Evolutionary conservation across 2,888 invertebrate species (phyloP).

Genomic region (Mylabris sibirica): DNA sequence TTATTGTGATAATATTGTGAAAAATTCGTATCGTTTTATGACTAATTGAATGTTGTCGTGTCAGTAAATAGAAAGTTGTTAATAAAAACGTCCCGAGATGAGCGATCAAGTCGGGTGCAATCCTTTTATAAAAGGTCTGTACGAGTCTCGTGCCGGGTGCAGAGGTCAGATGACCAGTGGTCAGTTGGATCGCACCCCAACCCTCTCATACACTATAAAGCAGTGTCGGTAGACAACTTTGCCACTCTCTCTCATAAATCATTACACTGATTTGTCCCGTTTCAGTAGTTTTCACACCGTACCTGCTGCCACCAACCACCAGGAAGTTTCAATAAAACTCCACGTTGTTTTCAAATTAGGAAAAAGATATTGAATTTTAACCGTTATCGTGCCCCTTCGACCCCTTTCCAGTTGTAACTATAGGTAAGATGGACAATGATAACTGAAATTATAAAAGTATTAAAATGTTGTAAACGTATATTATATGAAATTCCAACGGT

Average conservation of each 20-base stretch:
- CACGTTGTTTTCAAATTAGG: neutral
- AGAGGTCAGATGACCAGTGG: conserved; percentile 55
- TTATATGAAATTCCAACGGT: neutral
- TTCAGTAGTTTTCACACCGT: neutral
- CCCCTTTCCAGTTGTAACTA: neutral
- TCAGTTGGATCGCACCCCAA: conserved; percentile 41
- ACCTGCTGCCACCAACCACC: neutral
- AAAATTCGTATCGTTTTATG: conserved; percentile 15
- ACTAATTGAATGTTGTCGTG: conserved; percentile 35
- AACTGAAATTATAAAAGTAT: conserved; percentile 13
- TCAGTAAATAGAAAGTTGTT: conserved; percentile 30
- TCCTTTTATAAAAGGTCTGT: conserved; percentile 54
- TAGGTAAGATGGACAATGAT: neutral
- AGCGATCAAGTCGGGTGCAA: conserved; percentile 47
- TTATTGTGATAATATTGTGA: neutral
- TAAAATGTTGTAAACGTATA: neutral
- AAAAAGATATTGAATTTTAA: neutral
- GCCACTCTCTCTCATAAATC: conserved; percentile 46
- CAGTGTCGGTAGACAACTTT: conserved; percentile 30
- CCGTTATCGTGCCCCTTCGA: conserved; percentile 1
- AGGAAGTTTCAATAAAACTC: neutral
- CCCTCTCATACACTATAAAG: conserved; percentile 35
- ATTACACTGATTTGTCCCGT: conserved; percentile 30
- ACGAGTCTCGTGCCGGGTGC: conserved; percentile 53
- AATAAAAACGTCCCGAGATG: conserved; percentile 38